phyloP scores from a whole-genome alignment of 1,140 invertebrate genomes.

The Olivierus martensii region DNA sequence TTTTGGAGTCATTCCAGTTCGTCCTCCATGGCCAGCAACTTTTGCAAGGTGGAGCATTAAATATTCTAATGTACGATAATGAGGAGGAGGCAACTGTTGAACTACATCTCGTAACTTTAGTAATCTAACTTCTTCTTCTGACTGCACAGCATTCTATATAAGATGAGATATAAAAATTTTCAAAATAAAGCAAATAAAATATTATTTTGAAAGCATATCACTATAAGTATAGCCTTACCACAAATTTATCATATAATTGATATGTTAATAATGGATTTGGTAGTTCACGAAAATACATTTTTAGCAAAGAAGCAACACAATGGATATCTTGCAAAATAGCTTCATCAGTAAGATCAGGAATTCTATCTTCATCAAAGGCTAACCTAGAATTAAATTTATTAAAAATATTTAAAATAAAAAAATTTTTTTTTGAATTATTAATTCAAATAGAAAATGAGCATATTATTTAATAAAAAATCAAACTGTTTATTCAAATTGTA shows the following conservation, averaged over 20 bases:
- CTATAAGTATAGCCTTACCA: slow-evolving; percentile 24
- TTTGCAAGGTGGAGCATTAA: slow-evolving; percentile 79
- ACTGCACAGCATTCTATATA: slow-evolving; percentile 58
- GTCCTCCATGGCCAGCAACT: slow-evolving; percentile 62
- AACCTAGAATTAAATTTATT: slow-evolving; percentile 28
- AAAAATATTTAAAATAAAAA: too few species aligned
- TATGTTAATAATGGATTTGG: slow-evolving; percentile 96
- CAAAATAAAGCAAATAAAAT: too few species aligned
- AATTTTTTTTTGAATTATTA: too few species aligned
- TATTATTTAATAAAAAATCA: too few species aligned
- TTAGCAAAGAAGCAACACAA: slow-evolving; percentile 85
- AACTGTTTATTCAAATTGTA: too few species aligned
- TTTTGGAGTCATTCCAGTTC: slow-evolving; percentile 91
- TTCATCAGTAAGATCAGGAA: slow-evolving; percentile 67
- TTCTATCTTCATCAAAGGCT: slow-evolving; percentile 80
- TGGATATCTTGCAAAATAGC: slow-evolving; percentile 71
- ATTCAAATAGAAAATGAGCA: too few species aligned
- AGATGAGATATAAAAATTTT: neutral
- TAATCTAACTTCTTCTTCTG: slow-evolving; percentile 46
- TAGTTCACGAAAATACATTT: slow-evolving; percentile 95
- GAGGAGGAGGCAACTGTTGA: slow-evolving; percentile 83
- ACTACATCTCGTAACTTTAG: slow-evolving; percentile 71
- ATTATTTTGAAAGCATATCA: too few species aligned
- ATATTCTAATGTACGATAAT: slow-evolving; percentile 91
- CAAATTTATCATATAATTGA: slow-evolving; percentile 90